Base-by-base conservation (phyloP, 2,888 invertebrate genomes). In the Pollenia angustigena region DNA sequence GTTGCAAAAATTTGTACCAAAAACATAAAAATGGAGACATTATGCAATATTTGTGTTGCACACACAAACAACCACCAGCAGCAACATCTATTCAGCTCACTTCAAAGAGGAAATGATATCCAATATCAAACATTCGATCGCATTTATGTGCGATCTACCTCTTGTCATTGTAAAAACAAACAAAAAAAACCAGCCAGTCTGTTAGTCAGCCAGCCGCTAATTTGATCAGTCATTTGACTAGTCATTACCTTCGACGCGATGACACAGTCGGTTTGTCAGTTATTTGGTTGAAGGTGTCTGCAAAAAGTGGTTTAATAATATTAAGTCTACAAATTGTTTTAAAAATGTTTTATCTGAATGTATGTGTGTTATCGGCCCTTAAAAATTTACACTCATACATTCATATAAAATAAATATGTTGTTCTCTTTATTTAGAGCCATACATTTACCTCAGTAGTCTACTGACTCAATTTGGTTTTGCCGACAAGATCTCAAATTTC, bases 31-130 rank as follows among this genome's bases (percentile, higher is more conserved):
- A 64, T 32, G 48, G 68, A 76, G n/a, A 44, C 66, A 62, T 87
- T 87, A 84, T 78, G 87, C 81, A 87, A 87, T 75, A 80, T 18
- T 54, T 84, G 56, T 58, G 42, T 79, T 66, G 58, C 71, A 71
- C 48, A 54, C 64, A 83, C 16, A 80, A 16, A 23, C 62, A 66
- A n/a, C 64, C 32, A 62, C 4, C 50, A 44, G 7, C 42, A 50
- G 54, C 76, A 23, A 46, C 14, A 54, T 44, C 52, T 50, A 80
- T 64, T 81, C 72, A 68, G 72, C 81, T 60, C 54, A 81, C 76
- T 62, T 81, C 72, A 78, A 72, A 81, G 80, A 87, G 87, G 87
- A 87, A 87, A 87, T 87, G 87, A 84, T 87, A 87, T 87, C 80
- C 81, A 84, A 87, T 87, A 84, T 81, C 87, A 60, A 78, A 72